Percentiles rank a stretch among this genome's conserved stretches.
Conservation (phyloP, 2,797 vertebrate species). For the Mus caroli region DNA sequence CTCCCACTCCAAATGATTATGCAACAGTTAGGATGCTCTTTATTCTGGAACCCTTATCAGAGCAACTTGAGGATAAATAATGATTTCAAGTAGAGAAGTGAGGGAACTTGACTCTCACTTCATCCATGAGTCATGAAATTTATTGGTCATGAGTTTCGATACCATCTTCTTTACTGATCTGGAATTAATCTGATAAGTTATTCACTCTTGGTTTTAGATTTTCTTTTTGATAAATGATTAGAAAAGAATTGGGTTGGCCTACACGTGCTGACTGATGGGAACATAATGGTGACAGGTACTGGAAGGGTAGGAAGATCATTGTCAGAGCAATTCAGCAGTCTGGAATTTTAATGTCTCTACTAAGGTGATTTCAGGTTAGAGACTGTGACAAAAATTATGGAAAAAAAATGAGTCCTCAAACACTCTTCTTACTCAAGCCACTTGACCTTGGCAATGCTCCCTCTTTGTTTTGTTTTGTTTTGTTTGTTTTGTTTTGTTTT, state of each 20-base stretch:
- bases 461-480: conserved; percentile 25
- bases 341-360: not conserved
- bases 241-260: conserved; percentile 59
- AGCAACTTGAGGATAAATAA: conserved; percentile 64
- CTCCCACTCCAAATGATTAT: conserved; percentile 67
- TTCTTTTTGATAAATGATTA: conserved; percentile 64
- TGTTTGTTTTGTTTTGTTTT: not conserved
- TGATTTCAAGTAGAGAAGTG: conserved; percentile 57
- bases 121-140: conserved; percentile 59
- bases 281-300: not conserved
- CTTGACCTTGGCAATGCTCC: not conserved
- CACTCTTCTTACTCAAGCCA: not conserved
- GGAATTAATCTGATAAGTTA: conserved; percentile 43
- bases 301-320: not conserved
- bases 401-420: conserved; percentile 15
- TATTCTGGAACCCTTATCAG: conserved; percentile 33
- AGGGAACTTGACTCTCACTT: conserved; percentile 56
- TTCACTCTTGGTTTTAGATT: conserved; percentile 53
- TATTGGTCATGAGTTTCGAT: conserved; percentile 45
- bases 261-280: not conserved
- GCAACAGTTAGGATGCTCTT: conserved; percentile 66
- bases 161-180: conserved; percentile 55
- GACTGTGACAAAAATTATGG: not conserved
- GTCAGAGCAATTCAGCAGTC: conserved; percentile 20
- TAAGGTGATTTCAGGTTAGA: not conserved